phyloP scores from a whole-genome alignment of 2,113 vertebrate species.

The Murina feae region DNA sequence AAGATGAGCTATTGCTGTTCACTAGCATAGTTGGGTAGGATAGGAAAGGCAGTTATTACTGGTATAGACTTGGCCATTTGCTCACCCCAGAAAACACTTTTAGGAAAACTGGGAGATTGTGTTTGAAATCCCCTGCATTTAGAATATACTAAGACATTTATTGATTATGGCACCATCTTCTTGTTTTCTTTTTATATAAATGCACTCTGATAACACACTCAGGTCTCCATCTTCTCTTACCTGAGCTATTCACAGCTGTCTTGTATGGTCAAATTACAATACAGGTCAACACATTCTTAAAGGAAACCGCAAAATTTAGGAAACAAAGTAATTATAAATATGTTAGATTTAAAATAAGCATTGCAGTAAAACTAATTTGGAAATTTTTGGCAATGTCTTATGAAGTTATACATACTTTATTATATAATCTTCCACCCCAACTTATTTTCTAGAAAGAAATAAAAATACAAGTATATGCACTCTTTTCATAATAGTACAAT shows the following conservation, averaged over 20 bases:
- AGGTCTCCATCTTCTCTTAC: neutral
- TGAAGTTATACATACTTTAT: neutral
- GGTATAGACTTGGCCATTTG: neutral
- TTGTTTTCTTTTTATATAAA: neutral
- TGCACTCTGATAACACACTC: neutral
- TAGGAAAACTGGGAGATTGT: neutral
- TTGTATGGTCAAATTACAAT: neutral
- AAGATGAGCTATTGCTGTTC: neutral
- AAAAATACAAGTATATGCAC: neutral
- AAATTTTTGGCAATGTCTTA: neutral
- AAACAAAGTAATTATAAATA: neutral
- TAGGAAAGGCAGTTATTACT: neutral
- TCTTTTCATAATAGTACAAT: neutral
- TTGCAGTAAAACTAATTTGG: neutral
- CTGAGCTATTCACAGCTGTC: neutral
- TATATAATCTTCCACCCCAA: neutral
- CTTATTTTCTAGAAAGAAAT: neutral
- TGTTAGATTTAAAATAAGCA: neutral
- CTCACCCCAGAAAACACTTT: neutral
- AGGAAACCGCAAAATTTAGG: neutral
- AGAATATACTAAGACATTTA: neutral
- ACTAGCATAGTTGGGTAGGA: neutral
- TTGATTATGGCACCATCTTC: neutral
- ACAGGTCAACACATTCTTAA: neutral
- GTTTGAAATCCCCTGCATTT: neutral